Evolutionary conservation across 2,113 vertebrate genomes (phyloP).

Genomic region (Phoenicopterus ruber): DNA sequence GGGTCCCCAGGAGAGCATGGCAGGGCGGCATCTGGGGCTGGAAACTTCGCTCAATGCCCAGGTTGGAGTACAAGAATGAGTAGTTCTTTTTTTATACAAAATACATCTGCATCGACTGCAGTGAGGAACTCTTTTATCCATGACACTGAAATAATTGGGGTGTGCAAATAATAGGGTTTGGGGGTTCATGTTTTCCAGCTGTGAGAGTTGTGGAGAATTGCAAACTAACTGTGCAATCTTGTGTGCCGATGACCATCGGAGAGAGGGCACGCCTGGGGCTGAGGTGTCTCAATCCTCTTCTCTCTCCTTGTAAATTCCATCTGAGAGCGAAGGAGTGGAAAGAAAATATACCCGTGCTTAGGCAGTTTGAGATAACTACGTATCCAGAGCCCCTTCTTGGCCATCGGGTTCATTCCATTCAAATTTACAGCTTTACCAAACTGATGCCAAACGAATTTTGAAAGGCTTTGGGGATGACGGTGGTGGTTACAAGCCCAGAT

Average conservation of each 20-base stretch:
- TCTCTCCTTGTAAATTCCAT: neutral
- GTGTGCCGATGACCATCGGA: fast-evolving
- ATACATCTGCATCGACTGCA: no score
- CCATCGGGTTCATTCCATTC: neutral
- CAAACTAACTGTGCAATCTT: neutral
- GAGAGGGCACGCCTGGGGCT: neutral
- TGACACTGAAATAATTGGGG: neutral
- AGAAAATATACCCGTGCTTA: neutral
- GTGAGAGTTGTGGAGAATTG: neutral
- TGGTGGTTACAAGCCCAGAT: neutral
- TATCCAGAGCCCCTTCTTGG: neutral
- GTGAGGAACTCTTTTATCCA: neutral
- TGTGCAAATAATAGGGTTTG: neutral
- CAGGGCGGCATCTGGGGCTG: neutral
- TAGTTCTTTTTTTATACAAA: no score
- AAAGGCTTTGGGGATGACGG: neutral
- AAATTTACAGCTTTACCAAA: neutral
- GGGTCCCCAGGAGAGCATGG: no score
- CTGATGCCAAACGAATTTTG: no score
- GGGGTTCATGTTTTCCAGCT: neutral
- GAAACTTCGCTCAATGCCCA: fast-evolving
- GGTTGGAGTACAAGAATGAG: neutral
- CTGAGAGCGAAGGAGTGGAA: no score
- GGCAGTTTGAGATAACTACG: fast-evolving
- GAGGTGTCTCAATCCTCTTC: no score